Base-by-base conservation (phyloP, 2,113 vertebrate species). In the Phocoena phocoena region DNA sequence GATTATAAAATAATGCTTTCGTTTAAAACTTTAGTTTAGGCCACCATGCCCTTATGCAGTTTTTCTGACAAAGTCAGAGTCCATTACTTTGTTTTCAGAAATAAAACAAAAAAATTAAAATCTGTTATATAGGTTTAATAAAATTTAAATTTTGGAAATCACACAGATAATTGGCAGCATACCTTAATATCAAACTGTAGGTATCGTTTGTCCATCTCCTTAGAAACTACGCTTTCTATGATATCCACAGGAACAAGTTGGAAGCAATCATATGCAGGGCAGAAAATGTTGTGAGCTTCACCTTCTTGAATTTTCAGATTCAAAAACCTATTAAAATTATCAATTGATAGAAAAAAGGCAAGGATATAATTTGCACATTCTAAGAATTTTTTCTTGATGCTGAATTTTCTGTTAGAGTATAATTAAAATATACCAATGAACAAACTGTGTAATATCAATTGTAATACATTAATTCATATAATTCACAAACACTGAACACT, bases 181-280 rank as follows among this genome's bases (percentile, higher is more conserved):
- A 99, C 99, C 99, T 99, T 99, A 98, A 99, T 99, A 98, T 99
- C 99, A 99, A 99, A 99, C 95, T 99, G 99, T 82, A 99, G 99
- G 97, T 99, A 99, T 91, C 99, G 99, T 97, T 98, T 99, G 98
- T 99, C 99, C 99, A 99, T 99, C 98, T 99, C 99, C 98, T 99
- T 99, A 95, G 99, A 99, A 97, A 99, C 99, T 87, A 99, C 99
- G 97, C 99, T 99, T 98, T 99, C 99, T 97, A 99, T 99, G 98
- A 99, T 99, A 97, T 99, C 99, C 97, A 99, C 99, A 98, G 99
- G 99, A 96, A 99, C 99, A 90, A 99, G 99, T 98, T 99, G 99
- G 98, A 99, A 99, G 98, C 99, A 99, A 97, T 99, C 99, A 97
- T 99, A 99, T 6, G 99, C 99, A 79, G 99, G 99, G 97, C 99